phyloP scores from a whole-genome alignment of 2,888 invertebrate genomes.

The Zeuzera pyrina region DNA sequence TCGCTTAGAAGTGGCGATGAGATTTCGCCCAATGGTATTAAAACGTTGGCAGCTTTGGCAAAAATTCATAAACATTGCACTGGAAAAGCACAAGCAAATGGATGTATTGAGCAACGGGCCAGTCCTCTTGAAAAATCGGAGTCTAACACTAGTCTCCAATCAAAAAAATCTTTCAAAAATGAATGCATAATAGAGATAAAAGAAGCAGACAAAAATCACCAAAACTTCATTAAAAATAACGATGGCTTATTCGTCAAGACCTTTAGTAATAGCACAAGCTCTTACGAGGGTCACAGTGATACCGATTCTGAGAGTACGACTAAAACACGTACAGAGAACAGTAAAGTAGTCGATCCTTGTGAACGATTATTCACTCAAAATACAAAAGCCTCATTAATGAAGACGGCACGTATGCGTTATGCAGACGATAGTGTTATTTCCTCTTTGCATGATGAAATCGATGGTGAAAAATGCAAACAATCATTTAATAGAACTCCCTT shows the following conservation, averaged over 20 bases:
- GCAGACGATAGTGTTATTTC: slow-evolving; percentile 59
- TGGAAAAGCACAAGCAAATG: slow-evolving; percentile 83
- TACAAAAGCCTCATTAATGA: slow-evolving; percentile 74
- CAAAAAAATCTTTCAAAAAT: slow-evolving; percentile 50
- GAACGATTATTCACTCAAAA: slow-evolving; percentile 70
- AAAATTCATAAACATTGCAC: slow-evolving; percentile 82
- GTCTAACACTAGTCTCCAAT: slow-evolving; percentile 59
- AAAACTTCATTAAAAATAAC: slow-evolving; percentile 32
- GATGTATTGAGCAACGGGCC: slow-evolving; percentile 71
- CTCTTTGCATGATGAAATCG: slow-evolving; percentile 50
- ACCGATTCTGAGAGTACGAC: slow-evolving; percentile 75
- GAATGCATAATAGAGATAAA: slow-evolving; percentile 62
- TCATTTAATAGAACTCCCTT: slow-evolving; percentile 47
- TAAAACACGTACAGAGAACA: slow-evolving; percentile 40
- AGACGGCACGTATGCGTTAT: slow-evolving; percentile 74
- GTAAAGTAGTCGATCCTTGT: slow-evolving; percentile 49
- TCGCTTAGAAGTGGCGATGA: slow-evolving; percentile 71
- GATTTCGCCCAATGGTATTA: slow-evolving; percentile 57
- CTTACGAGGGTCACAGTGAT: slow-evolving; percentile 78
- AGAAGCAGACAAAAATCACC: slow-evolving; percentile 42
- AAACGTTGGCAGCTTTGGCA: slow-evolving; percentile 66
- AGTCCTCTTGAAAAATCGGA: slow-evolving; percentile 60
- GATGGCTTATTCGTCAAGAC: slow-evolving; percentile 53
- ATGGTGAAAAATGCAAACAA: slow-evolving; percentile 54
- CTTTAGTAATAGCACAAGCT: slow-evolving; percentile 75